phyloP scores from a whole-genome alignment of 2,113 vertebrate species.

The Bufo bufo region DNA sequence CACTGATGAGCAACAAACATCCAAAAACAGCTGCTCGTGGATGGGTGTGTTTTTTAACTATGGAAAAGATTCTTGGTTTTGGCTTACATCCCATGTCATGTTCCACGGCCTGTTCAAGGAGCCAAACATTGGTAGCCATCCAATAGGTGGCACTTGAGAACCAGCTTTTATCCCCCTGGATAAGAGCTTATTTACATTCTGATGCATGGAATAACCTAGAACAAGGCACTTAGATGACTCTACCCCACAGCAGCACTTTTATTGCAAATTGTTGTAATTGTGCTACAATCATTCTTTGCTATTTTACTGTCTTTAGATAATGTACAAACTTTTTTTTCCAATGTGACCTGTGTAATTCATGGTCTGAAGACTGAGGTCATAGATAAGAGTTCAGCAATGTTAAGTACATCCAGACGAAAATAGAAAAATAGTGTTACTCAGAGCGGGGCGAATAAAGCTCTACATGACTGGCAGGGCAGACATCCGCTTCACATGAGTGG shows the following conservation, averaged over 20 bases:
- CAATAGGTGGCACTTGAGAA: no score
- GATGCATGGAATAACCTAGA: neutral
- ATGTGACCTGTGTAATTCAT: neutral
- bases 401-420: conserved; percentile 21
- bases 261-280: neutral
- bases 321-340: neutral
- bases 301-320: neutral
- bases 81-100: no score
- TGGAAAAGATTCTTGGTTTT: no score
- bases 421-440: conserved; percentile 23
- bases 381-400: conserved; percentile 44
- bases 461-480: neutral
- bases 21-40: no score
- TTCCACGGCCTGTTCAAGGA: no score
- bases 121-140: no score
- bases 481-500: conserved; percentile 15
- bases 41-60: no score
- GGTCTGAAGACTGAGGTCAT: neutral
- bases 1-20: no score
- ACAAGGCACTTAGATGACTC: neutral
- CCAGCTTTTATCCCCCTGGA: no score
- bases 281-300: neutral
- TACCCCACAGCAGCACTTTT: neutral
- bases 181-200: no score
- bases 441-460: neutral